phyloP scores from a whole-genome alignment of 2,113 vertebrate species.

The Thinocorus orbignyianus region DNA sequence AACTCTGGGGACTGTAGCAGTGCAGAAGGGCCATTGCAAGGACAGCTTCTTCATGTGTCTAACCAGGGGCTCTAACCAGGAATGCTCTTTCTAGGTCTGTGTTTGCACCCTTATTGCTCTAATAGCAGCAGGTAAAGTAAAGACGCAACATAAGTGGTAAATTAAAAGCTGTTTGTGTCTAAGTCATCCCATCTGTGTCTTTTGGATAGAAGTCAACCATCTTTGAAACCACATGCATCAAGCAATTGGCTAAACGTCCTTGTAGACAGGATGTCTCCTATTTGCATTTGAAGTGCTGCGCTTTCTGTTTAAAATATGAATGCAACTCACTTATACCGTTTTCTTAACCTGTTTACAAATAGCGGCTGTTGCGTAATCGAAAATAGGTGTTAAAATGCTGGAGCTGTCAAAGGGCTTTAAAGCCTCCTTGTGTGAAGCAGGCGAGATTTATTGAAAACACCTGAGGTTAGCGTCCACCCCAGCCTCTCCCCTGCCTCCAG shows the following conservation, averaged over 20 bases:
- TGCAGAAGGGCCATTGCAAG: not conserved
- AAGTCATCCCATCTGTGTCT: slow-evolving; percentile 81
- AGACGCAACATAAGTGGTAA: slow-evolving; percentile 69
- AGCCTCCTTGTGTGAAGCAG: slow-evolving; percentile 41
- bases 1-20: not conserved
- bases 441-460: slow-evolving; percentile 45
- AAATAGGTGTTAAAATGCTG: slow-evolving; percentile 58
- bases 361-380: slow-evolving; percentile 26
- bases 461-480: not conserved
- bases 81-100: slow-evolving; percentile 62
- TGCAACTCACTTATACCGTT: slow-evolving; percentile 64
- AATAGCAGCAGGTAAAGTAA: slow-evolving; percentile 72
- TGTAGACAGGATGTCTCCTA: slow-evolving; percentile 79
- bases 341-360: slow-evolving; percentile 71
- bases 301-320: slow-evolving; percentile 74
- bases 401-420: slow-evolving; percentile 52
- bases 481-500: slow-evolving; percentile 17
- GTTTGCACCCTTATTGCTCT: slow-evolving; percentile 47
- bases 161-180: slow-evolving; percentile 79
- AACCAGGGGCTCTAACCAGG: slow-evolving; percentile 39
- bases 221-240: slow-evolving; percentile 76
- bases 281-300: slow-evolving; percentile 75
- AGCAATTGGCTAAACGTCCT: slow-evolving; percentile 75
- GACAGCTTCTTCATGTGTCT: not conserved
- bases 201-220: slow-evolving; percentile 74